Evolutionary conservation across 2,888 invertebrate species (phyloP), one percentile per base, ranked within the genome.

Genomic region (Theodoxus fluviatilis): DNA sequence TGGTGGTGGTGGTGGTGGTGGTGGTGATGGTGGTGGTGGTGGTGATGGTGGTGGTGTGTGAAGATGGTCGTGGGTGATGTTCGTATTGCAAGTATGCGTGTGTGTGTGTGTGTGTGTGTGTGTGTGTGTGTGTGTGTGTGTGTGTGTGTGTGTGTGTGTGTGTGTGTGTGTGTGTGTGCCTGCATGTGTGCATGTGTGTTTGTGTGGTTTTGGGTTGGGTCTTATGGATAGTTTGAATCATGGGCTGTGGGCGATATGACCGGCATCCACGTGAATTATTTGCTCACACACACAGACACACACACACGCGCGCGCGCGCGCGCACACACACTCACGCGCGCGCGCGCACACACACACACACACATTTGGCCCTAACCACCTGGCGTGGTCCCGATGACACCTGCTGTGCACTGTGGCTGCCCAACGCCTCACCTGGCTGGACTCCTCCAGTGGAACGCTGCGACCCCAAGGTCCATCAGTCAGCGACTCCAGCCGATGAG

Each of bases 91-190:
- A n/a, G n/a, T n/a, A n/a, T 38, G 31, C 35, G 49, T 28, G 28
- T 52, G 37, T 37, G 67, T 55, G 67, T 28, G 35, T 55, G 57
- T 37, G 57, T 35, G 57, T 57, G 40, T 3, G 40, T 28, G 68
- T 57, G 55, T 68, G 57, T 38, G 55, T 35, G 33, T n/a, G 52
- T 18, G 49, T n/a, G 15, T 33, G 52, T 18, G 52, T 12, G 33
- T 15, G 35, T 31, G 33, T 33, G 67, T 52, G 67, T 67, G 52
- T 67, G 67, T 52, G 67, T 67, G 67, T 33, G 67, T 47, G 49
- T 52, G 67, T 31, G 59, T 59, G 59, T 31, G 59, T 31, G 59
- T 59, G 59, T 59, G 59, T 59, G 33, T 59, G 33, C 55, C 55
- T 55, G 57, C 55, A 55, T 55, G 67, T 57, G 55, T 67, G 57